phyloP scores from a whole-genome alignment of 2,113 vertebrate genomes.

The Sula dactylatra region DNA sequence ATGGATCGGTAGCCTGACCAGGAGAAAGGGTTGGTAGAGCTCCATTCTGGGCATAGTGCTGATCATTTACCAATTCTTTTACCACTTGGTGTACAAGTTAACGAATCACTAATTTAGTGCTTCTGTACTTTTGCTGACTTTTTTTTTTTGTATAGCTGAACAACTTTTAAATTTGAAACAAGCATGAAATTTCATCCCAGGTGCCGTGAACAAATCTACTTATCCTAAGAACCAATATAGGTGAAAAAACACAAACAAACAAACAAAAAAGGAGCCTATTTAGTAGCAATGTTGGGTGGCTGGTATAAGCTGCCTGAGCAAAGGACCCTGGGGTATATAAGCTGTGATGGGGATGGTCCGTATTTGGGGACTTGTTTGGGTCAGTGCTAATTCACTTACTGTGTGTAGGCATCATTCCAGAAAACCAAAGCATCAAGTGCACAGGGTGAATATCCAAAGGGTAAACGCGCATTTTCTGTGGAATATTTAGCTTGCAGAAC shows the following conservation, averaged over 20 bases:
- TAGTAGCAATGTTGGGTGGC: not conserved
- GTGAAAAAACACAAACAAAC: not conserved
- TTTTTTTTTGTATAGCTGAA: not conserved
- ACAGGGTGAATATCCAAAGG: fast-evolving
- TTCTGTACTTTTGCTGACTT: not conserved
- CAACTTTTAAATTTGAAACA: not conserved
- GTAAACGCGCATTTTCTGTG: not conserved
- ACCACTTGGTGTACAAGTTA: not conserved
- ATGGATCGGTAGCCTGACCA: not conserved
- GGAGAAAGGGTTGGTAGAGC: not conserved
- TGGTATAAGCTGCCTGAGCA: not conserved
- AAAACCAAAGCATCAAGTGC: not conserved
- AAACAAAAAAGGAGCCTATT: not conserved
- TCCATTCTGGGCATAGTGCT: fast-evolving
- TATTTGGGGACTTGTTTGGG: not conserved
- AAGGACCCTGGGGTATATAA: not conserved
- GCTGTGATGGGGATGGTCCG: not conserved
- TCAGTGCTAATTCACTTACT: not conserved
- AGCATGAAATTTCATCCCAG: not conserved
- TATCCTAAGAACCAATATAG: not conserved
- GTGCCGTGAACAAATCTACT: not conserved
- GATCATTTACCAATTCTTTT: not conserved
- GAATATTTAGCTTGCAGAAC: not conserved
- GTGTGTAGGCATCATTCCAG: not conserved
- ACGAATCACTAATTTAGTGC: not conserved